Evolutionary conservation across 2,797 vertebrate genomes (phyloP).

Genomic region (Poliocrania exsul): DNA sequence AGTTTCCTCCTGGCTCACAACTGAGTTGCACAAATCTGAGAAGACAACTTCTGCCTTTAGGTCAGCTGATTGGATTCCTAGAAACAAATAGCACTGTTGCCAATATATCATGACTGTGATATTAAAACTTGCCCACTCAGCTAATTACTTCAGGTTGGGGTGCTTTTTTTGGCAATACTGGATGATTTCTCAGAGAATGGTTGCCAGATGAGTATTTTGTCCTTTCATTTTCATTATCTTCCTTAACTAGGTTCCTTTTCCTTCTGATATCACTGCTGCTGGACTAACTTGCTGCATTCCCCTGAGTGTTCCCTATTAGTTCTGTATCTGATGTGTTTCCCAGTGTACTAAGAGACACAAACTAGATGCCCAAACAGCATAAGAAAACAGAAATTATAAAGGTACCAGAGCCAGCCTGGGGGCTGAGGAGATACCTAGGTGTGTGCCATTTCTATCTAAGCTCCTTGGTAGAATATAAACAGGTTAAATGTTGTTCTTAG

Average conservation of each 20-base stretch:
- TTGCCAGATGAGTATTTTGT: not conserved
- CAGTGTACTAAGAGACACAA: not conserved
- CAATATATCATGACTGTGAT: not conserved
- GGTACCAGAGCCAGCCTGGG: not conserved
- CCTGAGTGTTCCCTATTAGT: not conserved
- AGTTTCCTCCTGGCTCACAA: not conserved
- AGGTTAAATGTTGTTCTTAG: slow-evolving; percentile 27
- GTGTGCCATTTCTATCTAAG: not conserved
- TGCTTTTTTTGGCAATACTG: not conserved
- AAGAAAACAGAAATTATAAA: not conserved
- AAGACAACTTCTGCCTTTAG: not conserved
- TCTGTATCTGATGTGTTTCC: not conserved
- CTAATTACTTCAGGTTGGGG: not conserved
- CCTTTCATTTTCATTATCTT: not conserved
- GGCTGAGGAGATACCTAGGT: not conserved
- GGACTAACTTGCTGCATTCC: not conserved
- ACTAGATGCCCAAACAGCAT: not conserved
- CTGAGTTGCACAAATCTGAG: not conserved
- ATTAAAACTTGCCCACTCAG: not conserved
- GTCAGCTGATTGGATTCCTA: not conserved
- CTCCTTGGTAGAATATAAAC: not conserved
- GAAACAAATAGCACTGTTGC: not conserved
- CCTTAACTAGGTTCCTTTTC: not conserved
- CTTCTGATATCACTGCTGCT: not conserved
- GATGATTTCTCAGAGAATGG: not conserved